A percentile compares a stretch with the other conserved stretches of the same genome.
Conservation (phyloP, 1,140 invertebrate species). For the Melitaea cinxia region DNA sequence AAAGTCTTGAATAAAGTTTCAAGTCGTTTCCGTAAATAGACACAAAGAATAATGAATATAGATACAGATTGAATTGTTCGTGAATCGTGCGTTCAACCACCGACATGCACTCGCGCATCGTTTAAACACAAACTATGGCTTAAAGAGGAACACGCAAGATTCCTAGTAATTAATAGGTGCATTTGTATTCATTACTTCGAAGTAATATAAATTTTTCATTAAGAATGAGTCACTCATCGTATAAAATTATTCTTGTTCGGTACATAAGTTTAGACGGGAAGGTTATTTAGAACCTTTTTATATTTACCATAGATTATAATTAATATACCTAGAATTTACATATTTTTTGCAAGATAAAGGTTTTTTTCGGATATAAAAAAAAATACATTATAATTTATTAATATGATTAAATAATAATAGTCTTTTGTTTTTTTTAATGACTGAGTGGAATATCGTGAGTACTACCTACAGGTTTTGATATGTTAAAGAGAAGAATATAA, state of each 20-base stretch:
- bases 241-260: background rate
- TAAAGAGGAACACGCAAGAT: slow-evolving; percentile 37
- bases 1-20: slow-evolving; percentile 2
- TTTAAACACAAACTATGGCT: slow-evolving; percentile 29
- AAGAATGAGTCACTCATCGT: slow-evolving; percentile 25
- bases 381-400: too few relatives aligned
- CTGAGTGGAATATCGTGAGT: too few relatives aligned
- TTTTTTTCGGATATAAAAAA: too few relatives aligned
- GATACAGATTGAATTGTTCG: slow-evolving; percentile 34
- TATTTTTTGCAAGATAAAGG: too few relatives aligned
- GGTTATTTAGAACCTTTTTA: too few relatives aligned
- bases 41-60: slow-evolving; percentile 39
- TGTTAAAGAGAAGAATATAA: too few relatives aligned
- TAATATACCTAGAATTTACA: too few relatives aligned
- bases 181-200: slow-evolving; percentile 41
- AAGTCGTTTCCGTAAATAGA: slow-evolving; percentile 35
- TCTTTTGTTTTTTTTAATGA: too few relatives aligned
- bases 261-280: too few relatives aligned
- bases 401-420: too few relatives aligned
- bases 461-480: too few relatives aligned
- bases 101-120: slow-evolving; percentile 35
- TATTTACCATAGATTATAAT: too few relatives aligned
- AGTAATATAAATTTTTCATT: slow-evolving; percentile 27
- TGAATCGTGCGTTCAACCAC: slow-evolving; percentile 40
- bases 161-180: slow-evolving; percentile 40